Conservation (phyloP, 2,888 invertebrate species). For the Drosophila demipolita region DNA sequence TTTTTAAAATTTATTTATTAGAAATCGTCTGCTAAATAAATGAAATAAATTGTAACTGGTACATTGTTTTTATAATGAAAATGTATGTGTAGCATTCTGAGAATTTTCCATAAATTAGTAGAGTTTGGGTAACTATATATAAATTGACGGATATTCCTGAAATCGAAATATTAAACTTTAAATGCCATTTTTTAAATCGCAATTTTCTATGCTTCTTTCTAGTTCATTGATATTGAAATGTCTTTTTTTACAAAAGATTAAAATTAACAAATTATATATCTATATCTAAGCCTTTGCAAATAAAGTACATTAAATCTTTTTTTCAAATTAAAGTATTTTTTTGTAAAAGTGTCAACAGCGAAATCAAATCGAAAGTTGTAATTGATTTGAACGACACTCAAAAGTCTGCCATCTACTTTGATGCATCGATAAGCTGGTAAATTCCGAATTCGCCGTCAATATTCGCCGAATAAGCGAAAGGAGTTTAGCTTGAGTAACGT, state of each 20-base stretch:
- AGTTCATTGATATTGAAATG: too few species aligned
- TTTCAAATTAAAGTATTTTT: not conserved
- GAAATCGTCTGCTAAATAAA: not conserved
- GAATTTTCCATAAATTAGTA: not conserved
- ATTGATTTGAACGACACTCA: constrained; percentile 32
- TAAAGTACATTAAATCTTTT: not conserved
- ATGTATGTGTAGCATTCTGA: too few species aligned
- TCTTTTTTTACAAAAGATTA: not conserved
- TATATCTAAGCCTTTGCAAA: not conserved
- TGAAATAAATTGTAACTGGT: not conserved
- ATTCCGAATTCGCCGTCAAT: constrained; percentile 47
- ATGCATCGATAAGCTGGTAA: constrained; percentile 5
- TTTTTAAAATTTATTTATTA: not conserved
- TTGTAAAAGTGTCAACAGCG: constrained; percentile 19
- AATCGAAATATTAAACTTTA: not conserved
- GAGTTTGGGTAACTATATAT: too few species aligned
- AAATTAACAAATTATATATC: too few species aligned
- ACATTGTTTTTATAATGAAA: too few species aligned
- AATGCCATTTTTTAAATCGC: too few species aligned
- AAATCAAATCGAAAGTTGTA: constrained; percentile 35
- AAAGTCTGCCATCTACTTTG: constrained; percentile 14
- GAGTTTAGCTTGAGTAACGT: constrained; percentile 33
- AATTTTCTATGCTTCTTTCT: too few species aligned
- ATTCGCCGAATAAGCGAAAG: constrained; percentile 48
- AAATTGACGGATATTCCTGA: not conserved